These are phyloP conservation scores for Phortica okadai DNA, from an alignment of 2,888 invertebrate species.

Conservation along the genomic window DNA sequence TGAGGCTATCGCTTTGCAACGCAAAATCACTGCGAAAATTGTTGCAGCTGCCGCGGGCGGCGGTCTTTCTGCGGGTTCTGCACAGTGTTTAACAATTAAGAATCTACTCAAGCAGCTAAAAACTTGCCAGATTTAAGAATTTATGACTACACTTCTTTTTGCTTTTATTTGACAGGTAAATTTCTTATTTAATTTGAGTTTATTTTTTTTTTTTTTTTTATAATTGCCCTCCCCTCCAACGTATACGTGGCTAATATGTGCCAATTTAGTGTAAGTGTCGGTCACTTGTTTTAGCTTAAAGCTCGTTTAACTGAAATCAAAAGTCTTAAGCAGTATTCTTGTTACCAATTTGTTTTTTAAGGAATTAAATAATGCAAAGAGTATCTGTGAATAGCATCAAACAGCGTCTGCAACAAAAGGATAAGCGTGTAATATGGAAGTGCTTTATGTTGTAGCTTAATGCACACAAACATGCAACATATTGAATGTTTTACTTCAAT, in stretches of 20 bases:
- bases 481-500: neutral
- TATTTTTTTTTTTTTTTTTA: conserved; percentile 32
- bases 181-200: conserved; percentile 29
- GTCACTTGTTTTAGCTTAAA: neutral
- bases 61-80: conserved; percentile 33
- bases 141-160: neutral
- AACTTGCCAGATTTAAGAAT: conserved; percentile 57
- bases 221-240: neutral
- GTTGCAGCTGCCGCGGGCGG: conserved; percentile 57
- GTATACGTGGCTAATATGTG: conserved; percentile 12
- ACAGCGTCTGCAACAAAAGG: no score
- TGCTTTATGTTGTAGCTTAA: neutral
- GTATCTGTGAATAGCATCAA: no score
- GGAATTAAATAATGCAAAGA: no score
- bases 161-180: conserved; percentile 3
- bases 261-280: conserved; percentile 4
- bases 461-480: no score
- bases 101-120: conserved; percentile 69
- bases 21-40: conserved; percentile 72
- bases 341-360: no score
- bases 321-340: no score
- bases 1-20: conserved; percentile 73
- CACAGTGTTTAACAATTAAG: conserved; percentile 55
- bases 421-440: no score
- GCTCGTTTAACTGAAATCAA: neutral